Percentiles rank a stretch among this genome's conserved stretches.
Conservation (phyloP, 2,888 invertebrate genomes). For the Caenorhabditis virilis region DNA sequence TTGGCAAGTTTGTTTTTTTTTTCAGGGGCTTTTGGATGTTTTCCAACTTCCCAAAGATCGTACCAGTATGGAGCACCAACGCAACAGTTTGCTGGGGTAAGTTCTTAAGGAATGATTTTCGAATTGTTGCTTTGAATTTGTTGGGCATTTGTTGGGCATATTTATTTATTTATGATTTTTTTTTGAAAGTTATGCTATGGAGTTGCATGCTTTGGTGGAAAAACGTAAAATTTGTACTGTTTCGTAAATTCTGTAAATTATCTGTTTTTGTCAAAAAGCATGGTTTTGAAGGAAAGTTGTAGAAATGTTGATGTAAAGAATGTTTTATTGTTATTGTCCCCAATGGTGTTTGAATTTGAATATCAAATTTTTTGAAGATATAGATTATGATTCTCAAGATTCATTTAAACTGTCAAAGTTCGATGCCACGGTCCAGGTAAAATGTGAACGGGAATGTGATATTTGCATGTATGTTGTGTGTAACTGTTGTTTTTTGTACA, state of each 20-base stretch:
- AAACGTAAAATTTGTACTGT: not conserved
- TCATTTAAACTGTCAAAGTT: too few relatives aligned
- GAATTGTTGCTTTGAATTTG: not conserved
- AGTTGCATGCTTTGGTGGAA: not conserved
- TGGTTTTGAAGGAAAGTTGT: too few relatives aligned
- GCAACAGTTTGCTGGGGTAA: slow-evolving; percentile 44
- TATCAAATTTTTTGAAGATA: too few relatives aligned
- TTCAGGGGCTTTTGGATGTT: slow-evolving; percentile 38
- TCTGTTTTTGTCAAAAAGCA: too few relatives aligned
- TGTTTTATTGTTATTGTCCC: too few relatives aligned
- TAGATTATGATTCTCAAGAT: too few relatives aligned
- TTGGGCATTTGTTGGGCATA: not conserved
- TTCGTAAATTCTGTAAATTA: not conserved
- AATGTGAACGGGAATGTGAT: too few relatives aligned
- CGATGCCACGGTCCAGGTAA: too few relatives aligned
- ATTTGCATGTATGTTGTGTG: slow-evolving; percentile 34
- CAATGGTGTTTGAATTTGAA: too few relatives aligned
- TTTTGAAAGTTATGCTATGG: not conserved
- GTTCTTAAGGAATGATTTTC: slow-evolving; percentile 3
- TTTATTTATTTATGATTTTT: not conserved
- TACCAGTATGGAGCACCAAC: slow-evolving; percentile 51
- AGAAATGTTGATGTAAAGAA: too few relatives aligned
- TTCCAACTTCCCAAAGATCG: slow-evolving; percentile 44
- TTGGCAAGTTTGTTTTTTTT: not conserved
- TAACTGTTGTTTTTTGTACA: slow-evolving; percentile 34